These are phyloP conservation scores for Stegodyphus mimosarum DNA, from an alignment of 1,140 invertebrate species.

Conservation along the genomic window DNA sequence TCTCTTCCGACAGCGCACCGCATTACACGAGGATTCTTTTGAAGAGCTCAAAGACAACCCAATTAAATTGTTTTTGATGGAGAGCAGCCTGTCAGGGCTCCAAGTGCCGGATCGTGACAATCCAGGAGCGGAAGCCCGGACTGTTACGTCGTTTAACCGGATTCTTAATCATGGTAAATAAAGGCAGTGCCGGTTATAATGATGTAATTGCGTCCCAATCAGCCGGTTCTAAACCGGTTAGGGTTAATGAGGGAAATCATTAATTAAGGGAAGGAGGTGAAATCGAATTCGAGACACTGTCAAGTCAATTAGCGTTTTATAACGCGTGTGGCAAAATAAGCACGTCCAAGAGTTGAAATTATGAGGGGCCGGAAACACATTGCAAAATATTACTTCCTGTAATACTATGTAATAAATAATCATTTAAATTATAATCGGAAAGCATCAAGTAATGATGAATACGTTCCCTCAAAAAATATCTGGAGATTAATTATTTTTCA, in stretches of 20 bases:
- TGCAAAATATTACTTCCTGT: too few relatives aligned
- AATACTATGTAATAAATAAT: too few relatives aligned
- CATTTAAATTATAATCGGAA: too few relatives aligned
- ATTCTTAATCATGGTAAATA: slow-evolving; percentile 46
- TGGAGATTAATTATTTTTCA: too few relatives aligned
- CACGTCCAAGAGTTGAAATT: slow-evolving; percentile 3
- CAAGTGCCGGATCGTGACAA: slow-evolving; percentile 50
- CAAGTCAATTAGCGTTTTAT: slow-evolving; percentile 50
- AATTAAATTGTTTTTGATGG: slow-evolving; percentile 49
- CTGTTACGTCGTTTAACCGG: slow-evolving; percentile 32
- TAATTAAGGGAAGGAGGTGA: slow-evolving; percentile 41
- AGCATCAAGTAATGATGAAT: too few relatives aligned
- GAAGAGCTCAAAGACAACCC: slow-evolving; percentile 13
- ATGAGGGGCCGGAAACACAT: neutral
- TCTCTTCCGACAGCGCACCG: too few relatives aligned
- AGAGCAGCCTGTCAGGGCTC: slow-evolving; percentile 18
- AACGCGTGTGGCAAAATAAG: neutral
- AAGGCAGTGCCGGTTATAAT: slow-evolving; percentile 38
- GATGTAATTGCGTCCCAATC: slow-evolving; percentile 50
- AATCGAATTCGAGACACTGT: slow-evolving; percentile 44
- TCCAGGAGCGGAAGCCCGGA: slow-evolving; percentile 6
- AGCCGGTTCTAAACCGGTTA: slow-evolving; percentile 46
- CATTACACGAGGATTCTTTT: neutral
- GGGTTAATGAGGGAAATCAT: slow-evolving; percentile 56
- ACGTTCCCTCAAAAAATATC: too few relatives aligned